phyloP scores from a whole-genome alignment of 2,888 invertebrate species.

The Polietes domitor region DNA sequence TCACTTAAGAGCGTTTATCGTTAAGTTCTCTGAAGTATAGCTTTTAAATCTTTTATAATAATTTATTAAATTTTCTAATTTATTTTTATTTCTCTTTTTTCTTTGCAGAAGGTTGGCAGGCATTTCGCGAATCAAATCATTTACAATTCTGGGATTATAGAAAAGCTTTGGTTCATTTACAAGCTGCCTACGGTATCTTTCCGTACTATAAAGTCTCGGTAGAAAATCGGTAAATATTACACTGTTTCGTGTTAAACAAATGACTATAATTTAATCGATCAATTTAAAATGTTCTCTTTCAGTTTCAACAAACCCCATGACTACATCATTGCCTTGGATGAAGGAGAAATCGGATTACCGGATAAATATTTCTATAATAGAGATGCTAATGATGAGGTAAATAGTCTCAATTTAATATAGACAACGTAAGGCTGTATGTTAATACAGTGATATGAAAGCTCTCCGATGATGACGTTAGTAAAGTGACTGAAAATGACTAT shows the following conservation, averaged over 20 bases:
- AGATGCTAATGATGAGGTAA: constrained; percentile 77
- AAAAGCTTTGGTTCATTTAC: constrained; percentile 76
- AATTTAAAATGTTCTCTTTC: constrained; percentile 9
- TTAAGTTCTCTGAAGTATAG: too few relatives aligned
- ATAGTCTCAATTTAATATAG: too few relatives aligned
- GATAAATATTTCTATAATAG: constrained; percentile 78
- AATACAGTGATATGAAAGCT: too few relatives aligned
- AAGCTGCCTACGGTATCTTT: constrained; percentile 78
- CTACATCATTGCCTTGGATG: constrained; percentile 78
- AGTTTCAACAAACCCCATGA: constrained; percentile 78
- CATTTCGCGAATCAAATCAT: constrained; percentile 74
- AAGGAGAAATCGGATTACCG: constrained; percentile 79
- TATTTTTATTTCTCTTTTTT: constrained; percentile 6
- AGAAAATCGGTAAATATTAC: constrained; percentile 74
- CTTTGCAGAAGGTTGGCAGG: constrained; percentile 78
- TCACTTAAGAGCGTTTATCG: too few relatives aligned
- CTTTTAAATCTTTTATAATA: neutral
- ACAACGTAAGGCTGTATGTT: too few relatives aligned
- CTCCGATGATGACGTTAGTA: too few relatives aligned
- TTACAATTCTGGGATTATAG: constrained; percentile 77
- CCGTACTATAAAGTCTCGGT: constrained; percentile 79
- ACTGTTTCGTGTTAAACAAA: too few relatives aligned
- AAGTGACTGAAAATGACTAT: too few relatives aligned
- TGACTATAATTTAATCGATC: neutral
- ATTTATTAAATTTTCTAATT: neutral